These are phyloP conservation scores for Columbina picui DNA, from an alignment of 2,113 vertebrate species.

Conservation along the genomic window DNA sequence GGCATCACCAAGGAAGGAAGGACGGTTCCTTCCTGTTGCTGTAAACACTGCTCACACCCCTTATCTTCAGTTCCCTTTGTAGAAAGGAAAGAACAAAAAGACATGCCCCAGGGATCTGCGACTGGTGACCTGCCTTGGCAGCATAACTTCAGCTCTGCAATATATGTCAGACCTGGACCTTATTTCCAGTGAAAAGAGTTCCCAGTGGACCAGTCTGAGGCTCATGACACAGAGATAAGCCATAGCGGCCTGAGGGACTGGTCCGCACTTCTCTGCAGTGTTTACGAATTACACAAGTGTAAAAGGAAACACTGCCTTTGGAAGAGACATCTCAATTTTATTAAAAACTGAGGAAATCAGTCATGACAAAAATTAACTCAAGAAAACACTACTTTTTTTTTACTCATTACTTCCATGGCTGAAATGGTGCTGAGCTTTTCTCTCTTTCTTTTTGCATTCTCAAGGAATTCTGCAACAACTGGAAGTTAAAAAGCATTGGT, in stretches of 20 bases:
- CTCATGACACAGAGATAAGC: not conserved
- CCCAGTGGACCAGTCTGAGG: fast-evolving
- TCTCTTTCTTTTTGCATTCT: not conserved
- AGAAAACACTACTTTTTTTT: not conserved
- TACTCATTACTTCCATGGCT: not conserved
- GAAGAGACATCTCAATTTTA: not conserved
- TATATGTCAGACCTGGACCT: not conserved
- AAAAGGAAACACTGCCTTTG: not conserved
- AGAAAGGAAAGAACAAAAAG: not conserved
- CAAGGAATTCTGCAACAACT: not conserved
- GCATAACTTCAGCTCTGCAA: not conserved
- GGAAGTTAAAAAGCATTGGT: not conserved
- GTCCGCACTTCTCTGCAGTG: not conserved
- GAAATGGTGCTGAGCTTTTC: not conserved
- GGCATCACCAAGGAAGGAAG: too few species aligned
- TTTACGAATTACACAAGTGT: not conserved
- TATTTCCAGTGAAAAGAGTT: not conserved
- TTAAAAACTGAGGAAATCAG: not conserved
- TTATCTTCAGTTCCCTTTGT: not conserved
- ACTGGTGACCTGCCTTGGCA: not conserved
- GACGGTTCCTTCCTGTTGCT: not conserved
- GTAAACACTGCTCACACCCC: not conserved
- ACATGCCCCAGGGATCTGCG: not conserved
- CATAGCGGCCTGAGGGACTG: not conserved
- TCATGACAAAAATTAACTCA: not conserved